phyloP scores from a whole-genome alignment of 2,797 vertebrate genomes.

The Vultur gryphus region DNA sequence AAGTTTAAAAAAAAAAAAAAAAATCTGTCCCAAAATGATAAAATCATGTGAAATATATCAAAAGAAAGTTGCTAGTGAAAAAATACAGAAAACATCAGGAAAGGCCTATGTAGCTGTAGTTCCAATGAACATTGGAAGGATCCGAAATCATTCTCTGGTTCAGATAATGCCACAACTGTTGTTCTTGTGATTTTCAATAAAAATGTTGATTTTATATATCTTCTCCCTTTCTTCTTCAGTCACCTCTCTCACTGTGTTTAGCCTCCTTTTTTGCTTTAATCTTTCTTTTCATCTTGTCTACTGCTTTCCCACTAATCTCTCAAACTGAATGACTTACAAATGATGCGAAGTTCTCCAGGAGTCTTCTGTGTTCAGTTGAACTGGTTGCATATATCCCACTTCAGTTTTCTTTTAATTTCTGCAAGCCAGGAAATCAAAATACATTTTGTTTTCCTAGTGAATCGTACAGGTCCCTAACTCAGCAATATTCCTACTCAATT shows the following conservation, averaged over 20 bases:
- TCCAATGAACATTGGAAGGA: background rate
- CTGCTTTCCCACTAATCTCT: background rate
- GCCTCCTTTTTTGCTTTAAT: background rate
- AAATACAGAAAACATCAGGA: background rate
- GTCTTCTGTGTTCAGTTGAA: background rate
- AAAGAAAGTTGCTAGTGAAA: background rate
- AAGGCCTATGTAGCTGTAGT: background rate
- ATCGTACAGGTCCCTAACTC: background rate
- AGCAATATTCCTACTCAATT: background rate
- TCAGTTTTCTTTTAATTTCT: background rate
- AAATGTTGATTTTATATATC: background rate
- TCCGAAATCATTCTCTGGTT: background rate
- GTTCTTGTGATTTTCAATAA: background rate
- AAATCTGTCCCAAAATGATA: background rate
- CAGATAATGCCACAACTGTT: background rate
- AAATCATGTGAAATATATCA: background rate
- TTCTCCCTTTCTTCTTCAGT: background rate
- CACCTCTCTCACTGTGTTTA: background rate
- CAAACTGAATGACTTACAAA: background rate
- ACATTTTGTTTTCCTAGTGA: background rate
- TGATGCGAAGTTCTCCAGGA: background rate
- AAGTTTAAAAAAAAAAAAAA: background rate
- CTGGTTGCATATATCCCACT: background rate
- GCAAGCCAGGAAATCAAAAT: background rate
- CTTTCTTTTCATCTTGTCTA: background rate